Evolutionary conservation across 2,113 vertebrate genomes (phyloP), one percentile per base, ranked within the genome.

Genomic region (Irena cyanogastra): DNA sequence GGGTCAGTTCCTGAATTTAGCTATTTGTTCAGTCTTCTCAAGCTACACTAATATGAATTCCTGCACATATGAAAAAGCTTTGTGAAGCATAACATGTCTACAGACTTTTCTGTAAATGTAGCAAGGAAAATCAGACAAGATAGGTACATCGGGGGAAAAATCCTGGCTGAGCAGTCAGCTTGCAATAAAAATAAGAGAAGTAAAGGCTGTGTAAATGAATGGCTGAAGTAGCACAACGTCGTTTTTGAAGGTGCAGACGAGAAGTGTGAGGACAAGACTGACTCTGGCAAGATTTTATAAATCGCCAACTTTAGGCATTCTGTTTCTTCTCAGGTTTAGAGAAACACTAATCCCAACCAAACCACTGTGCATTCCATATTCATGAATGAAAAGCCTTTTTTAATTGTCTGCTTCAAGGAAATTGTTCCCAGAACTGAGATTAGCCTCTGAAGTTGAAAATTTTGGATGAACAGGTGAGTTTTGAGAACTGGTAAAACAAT

Each of bases 391-490:
- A 60, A 76, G n/a, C 16, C 24, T 3, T 54, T 35, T 64, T 71
- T 39, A 56, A 65, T 78, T 59, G 30, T 94, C 44, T 61, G 20
- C 17, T 69, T 76, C 45, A 66, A 49, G 64, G 30, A 49, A 56
- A 37, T 31, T 6, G 26, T 64, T 79, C 33, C 54, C 12, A 70
- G 20, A 16, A 56, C 50, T 79, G 64, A 61, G 35, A 53, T 66
- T 39, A 90, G 31, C 16, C 17, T 88, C 90, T 60, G 42, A 91
- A 52, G 45, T 7, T 89, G 30, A 54, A 82, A 41, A 47, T 71
- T 68, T 82, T 56, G 89, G 71, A 86, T 77, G 75, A 64, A 65
- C 69, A 94, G 78, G 78, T 87, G 47, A 95, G 60, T 83, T 60
- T 78, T 44, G 39, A 83, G 65, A 69, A 83, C 44, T 71, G 49